Base-by-base conservation (phyloP, 2,888 invertebrate genomes). In the Plebejus anna region DNA sequence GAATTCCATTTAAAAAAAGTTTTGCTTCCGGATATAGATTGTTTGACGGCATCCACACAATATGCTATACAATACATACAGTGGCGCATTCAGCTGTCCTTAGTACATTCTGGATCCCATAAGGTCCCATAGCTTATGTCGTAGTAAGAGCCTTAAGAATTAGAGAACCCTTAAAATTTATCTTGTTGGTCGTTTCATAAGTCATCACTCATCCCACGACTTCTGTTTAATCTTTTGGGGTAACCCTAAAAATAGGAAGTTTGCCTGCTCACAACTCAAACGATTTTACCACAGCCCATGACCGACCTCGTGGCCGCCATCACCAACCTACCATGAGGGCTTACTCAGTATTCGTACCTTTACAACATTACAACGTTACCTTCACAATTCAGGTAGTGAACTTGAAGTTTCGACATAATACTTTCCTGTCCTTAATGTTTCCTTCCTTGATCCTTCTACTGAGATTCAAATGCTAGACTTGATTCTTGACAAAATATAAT, bases 1-100 rank as follows among this genome's bases (percentile, higher is more conserved):
- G 28, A 66, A 66, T 11, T 61, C 61, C 61, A 28, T 61, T 61
- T 61, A 61, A 61, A 61, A 61, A 61, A 32, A 66, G 66, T 66
- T 66, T 66, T 22, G 22, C 22, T 13, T 66, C 32, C 66, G 66
- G 66, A 32, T 66, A 32, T 9, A 66, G 4, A 32, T 4, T 66
- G 9, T 32, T 32, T 11, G 4, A 32, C 13, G 1, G 28, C 28
- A 28, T 2, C 61, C 22, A 22, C 22, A 28, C 59, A n/a, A n/a
- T n/a, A 61, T 9, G 59, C 22, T 61, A 59, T 38, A 38, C 38
- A 6, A 38, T 38, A 38, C 38, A 38, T 38, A 38, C 38, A 6
- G 38, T 38, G 38, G 38, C 38, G 38, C 38, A 38, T 7, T 38
- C 38, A 38, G 38, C 38, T 38, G 38, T 6, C 38, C 38, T 0